Evolutionary conservation across 1,140 invertebrate genomes (phyloP), one percentile per base, ranked within the genome.

Genomic region (Drosophila navojoa): DNA sequence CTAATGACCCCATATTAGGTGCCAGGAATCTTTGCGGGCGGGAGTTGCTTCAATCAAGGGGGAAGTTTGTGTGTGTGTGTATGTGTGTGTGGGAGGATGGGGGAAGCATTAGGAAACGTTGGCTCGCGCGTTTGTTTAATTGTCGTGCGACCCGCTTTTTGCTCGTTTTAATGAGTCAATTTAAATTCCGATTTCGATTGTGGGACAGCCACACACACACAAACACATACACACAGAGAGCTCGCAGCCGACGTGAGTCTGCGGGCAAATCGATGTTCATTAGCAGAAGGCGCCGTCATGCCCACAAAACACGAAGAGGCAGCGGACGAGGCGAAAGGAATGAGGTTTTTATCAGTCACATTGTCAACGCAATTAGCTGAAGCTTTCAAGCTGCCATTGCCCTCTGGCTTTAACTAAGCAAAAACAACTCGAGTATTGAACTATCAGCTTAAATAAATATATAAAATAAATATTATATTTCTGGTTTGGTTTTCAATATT

Each of bases 111-210:
- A 25, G 52, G 25, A 59, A 59, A 57, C 29, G 19, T 60, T 32
- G 58, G 52, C 29, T 25, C 70, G 40, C 55, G 62, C 84, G 72
- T 79, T 89, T 87, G 82, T 84, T 89, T 87, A 89, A 87, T 87
- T 87, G 82, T 87, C 84, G 76, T 71, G 82, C 84, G 82, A 78
- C 82, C 79, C 82, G 79, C 82, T 86, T 86, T 86, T 87, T 87
- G 79, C 76, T 81, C 54, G 70, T 89, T 87, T 87, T 87, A 87
- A 87, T 87, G 82, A 87, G 82, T 87, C 82, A 87, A 87, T 87
- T 87, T 87, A 87, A 87, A 87, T 87, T 87, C 82, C 79, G 84
- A 87, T 87, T 89, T 87, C 79, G 84, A 87, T 89, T 87, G 79
- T 80, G 79, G 79, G 52, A 40, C 66, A 70, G 62, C 55, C 78